Evolutionary conservation across 2,797 vertebrate genomes (phyloP).

Genomic region (Sarcoramphus papa): DNA sequence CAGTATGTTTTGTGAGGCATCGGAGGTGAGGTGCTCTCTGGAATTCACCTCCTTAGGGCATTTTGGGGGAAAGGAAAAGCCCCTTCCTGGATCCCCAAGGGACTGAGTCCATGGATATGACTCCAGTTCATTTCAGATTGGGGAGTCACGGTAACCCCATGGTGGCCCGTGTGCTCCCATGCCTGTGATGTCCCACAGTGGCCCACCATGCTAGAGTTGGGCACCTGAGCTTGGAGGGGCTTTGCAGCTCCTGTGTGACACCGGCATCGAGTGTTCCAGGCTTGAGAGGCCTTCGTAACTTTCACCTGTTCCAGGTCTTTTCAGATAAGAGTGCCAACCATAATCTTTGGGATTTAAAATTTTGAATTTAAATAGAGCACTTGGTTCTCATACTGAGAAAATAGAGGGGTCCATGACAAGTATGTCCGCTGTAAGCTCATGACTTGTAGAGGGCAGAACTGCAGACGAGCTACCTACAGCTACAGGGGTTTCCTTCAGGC

Average conservation of each 20-base stretch:
- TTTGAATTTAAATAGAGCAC: background rate
- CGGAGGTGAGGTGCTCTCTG: background rate
- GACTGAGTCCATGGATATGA: background rate
- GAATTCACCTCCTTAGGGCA: background rate
- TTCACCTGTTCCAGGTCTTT: background rate
- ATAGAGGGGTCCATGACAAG: background rate
- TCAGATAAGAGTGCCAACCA: background rate
- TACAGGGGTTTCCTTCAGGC: background rate
- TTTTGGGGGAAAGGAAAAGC: background rate
- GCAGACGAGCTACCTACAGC: background rate
- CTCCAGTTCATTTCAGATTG: background rate
- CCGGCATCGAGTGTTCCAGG: accelerated
- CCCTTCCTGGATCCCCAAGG: background rate
- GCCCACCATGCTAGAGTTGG: background rate
- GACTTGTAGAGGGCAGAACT: background rate
- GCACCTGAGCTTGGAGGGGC: background rate
- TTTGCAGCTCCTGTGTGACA: background rate
- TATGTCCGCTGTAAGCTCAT: background rate
- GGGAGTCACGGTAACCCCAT: background rate
- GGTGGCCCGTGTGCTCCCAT: background rate
- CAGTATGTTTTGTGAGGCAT: background rate
- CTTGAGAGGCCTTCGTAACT: background rate
- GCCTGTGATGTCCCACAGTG: background rate
- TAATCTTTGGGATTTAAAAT: background rate
- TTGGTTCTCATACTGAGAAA: background rate